Percentiles rank a stretch among this genome's conserved stretches.
Evolutionary conservation across 2,797 vertebrate genomes (phyloP).

Genomic region (Labroides dimidiatus): DNA sequence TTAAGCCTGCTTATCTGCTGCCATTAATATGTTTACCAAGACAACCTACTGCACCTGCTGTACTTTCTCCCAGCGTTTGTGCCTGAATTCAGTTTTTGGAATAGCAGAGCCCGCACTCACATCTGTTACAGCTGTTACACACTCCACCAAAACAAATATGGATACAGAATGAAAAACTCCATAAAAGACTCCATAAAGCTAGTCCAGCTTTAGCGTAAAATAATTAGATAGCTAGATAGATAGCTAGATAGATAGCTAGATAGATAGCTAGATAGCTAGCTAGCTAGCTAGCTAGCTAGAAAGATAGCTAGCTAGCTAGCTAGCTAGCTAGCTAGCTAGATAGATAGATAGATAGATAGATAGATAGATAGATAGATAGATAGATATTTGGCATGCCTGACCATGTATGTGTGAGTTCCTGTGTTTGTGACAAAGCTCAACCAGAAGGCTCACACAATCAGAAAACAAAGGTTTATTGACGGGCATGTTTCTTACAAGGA

Average conservation of each 20-base stretch:
- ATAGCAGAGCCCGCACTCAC: neutral
- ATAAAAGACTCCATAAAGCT: conserved; percentile 7
- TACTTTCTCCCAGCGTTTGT: conserved; percentile 4
- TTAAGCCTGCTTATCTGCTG: neutral
- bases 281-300: too few species aligned
- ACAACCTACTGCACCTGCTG: conserved; percentile 1
- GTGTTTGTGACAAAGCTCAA: neutral
- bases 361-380: too few species aligned
- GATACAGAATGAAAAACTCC: conserved; percentile 14
- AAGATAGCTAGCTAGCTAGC: too few species aligned
- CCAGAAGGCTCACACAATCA: neutral
- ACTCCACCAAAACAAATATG: conserved; percentile 1
- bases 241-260: too few species aligned
- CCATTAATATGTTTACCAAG: neutral
- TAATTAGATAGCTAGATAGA: conserved; percentile 25
- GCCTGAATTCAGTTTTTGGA: neutral
- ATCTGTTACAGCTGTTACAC: conserved; percentile 1
- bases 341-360: too few species aligned
- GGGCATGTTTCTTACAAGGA: too few species aligned
- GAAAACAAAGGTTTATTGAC: too few species aligned
- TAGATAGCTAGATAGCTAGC: too few species aligned
- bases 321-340: too few species aligned
- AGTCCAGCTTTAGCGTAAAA: conserved; percentile 4
- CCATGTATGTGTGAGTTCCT: neutral
- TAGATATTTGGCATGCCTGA: neutral